Conservation (phyloP, 2,113 vertebrate genomes). For the Cyprinodon tularosa region DNA sequence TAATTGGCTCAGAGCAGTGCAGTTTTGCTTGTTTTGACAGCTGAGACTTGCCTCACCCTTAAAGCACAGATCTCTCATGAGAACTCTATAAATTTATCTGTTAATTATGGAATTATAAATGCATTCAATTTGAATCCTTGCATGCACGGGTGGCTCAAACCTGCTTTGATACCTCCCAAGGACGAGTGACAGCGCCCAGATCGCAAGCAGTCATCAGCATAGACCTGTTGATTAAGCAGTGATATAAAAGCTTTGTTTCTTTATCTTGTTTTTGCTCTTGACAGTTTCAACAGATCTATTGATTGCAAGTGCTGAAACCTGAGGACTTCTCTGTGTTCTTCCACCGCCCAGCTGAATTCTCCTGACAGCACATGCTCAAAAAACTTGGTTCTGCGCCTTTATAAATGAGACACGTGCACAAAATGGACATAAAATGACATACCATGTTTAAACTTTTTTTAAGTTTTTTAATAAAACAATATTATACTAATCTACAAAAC, state of each 20-base stretch:
- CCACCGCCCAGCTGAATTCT: slow-evolving; percentile 79
- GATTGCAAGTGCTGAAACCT: slow-evolving; percentile 63
- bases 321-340: slow-evolving; percentile 77
- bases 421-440: not conserved
- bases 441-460: not conserved
- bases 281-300: not conserved
- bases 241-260: not conserved
- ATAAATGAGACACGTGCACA: slow-evolving; percentile 29
- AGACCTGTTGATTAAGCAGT: slow-evolving; percentile 82
- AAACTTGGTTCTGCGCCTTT: slow-evolving; percentile 78
- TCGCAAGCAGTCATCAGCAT: slow-evolving; percentile 99
- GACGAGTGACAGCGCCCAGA: slow-evolving; percentile 97
- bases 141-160: slow-evolving; percentile 71
- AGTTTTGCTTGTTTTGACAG: not conserved
- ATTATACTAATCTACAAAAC: not conserved
- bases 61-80: not conserved
- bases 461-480: not conserved
- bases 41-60: not conserved
- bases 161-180: slow-evolving; percentile 99
- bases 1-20: not conserved
- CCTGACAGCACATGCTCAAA: slow-evolving; percentile 77
- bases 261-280: not conserved
- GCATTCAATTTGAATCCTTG: not conserved
- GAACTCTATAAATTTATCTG: not conserved
- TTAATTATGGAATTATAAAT: not conserved